phyloP scores from a whole-genome alignment of 1,140 invertebrate species.

The Bombus impatiens region DNA sequence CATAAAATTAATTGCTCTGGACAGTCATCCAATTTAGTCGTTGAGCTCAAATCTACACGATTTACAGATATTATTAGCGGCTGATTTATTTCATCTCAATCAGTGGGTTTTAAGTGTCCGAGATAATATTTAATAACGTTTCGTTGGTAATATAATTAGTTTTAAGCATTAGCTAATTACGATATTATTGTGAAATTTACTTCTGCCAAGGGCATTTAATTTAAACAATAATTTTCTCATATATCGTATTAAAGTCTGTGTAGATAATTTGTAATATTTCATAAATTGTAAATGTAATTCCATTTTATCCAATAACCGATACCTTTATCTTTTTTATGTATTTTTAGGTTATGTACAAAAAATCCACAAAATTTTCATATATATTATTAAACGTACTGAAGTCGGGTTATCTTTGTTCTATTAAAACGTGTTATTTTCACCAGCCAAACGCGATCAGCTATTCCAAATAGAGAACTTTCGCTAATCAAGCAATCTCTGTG shows the following conservation, averaged over 20 bases:
- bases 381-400: not conserved
- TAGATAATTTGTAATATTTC: not conserved
- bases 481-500: not conserved
- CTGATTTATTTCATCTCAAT: not conserved
- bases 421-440: not conserved
- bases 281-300: not conserved
- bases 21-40: constrained; percentile 36
- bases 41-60: constrained; percentile 4
- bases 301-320: not conserved
- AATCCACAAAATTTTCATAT: not conserved
- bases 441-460: no score
- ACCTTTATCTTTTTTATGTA: not conserved
- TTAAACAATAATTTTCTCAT: not conserved
- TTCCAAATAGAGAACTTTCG: not conserved
- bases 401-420: not conserved
- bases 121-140: not conserved
- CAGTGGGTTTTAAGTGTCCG: not conserved
- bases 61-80: constrained; percentile 16
- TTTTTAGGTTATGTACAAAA: not conserved
- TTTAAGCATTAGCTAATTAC: not conserved
- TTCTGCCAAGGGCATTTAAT: no score
- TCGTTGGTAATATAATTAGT: not conserved
- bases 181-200: not conserved
- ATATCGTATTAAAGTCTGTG: not conserved
- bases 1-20: constrained; percentile 40